Conservation (phyloP, 1,140 invertebrate genomes). For the Medauroidea extradentata region DNA sequence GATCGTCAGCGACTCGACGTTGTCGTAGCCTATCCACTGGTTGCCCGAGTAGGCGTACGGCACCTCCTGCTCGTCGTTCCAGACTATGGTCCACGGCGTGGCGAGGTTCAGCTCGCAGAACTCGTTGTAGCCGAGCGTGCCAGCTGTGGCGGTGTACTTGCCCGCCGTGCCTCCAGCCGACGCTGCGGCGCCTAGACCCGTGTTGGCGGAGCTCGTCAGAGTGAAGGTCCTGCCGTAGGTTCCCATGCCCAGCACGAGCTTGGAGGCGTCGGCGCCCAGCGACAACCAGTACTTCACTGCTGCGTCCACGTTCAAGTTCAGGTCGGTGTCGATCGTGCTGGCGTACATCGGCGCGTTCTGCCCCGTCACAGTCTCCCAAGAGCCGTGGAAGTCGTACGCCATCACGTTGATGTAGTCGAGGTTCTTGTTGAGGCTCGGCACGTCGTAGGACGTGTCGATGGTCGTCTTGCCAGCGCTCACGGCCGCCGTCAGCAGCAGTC, state of each 20-base stretch:
- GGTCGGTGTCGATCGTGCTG: background rate
- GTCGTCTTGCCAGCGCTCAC: conserved; percentile 52
- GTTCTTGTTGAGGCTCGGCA: conserved; percentile 45
- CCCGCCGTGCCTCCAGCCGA: conserved; percentile 56
- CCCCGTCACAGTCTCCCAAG: conserved; percentile 54
- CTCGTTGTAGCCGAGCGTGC: conserved; percentile 75
- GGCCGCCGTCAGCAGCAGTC: conserved; percentile 52
- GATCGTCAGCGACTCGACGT: conserved; percentile 41
- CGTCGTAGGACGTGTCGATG: conserved; percentile 55
- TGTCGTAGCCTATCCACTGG: conserved; percentile 76
- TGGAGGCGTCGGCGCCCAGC: conserved; percentile 44
- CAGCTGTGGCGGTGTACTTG: conserved; percentile 62
- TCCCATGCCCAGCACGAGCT: conserved; percentile 50
- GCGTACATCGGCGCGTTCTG: conserved; percentile 56
- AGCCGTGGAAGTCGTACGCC: conserved; percentile 68
- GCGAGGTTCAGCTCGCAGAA: conserved; percentile 24
- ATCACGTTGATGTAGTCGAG: conserved; percentile 61
- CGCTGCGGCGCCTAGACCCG: conserved; percentile 46
- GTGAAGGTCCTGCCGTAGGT: conserved; percentile 51
- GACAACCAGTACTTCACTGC: conserved; percentile 43
- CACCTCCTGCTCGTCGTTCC: conserved; percentile 50
- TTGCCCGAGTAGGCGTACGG: conserved; percentile 59
- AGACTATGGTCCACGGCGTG: conserved; percentile 45
- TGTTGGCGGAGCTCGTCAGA: conserved; percentile 35
- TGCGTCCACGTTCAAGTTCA: background rate